These are phyloP conservation scores for Gopherus evgoodei DNA, from an alignment of 2,113 vertebrate genomes.

Conservation along the genomic window DNA sequence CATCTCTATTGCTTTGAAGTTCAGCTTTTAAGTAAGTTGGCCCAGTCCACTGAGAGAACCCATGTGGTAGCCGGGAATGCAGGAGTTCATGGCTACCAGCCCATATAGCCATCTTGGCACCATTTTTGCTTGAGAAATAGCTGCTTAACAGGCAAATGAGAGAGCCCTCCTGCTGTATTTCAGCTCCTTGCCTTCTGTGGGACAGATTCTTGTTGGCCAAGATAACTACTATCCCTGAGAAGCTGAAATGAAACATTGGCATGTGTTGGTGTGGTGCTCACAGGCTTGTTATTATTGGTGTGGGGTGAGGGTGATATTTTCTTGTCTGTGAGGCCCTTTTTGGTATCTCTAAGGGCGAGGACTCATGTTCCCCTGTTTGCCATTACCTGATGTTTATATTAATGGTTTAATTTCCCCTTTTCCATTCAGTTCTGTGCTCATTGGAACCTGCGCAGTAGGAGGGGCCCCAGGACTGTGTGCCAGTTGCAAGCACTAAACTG, in stretches of 20 bases:
- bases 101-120: not conserved
- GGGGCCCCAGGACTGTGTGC: not conserved
- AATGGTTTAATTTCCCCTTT: not conserved
- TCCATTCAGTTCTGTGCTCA: not conserved
- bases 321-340: not conserved
- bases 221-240: not conserved
- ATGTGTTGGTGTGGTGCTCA: not conserved
- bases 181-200: not conserved
- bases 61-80: not conserved
- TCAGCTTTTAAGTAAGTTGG: not conserved
- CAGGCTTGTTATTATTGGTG: not conserved
- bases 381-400: not conserved
- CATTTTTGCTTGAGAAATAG: not conserved
- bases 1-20: not conserved
- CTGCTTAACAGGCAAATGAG: not conserved
- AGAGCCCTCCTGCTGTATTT: not conserved
- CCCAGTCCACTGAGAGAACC: not conserved
- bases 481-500: rapidly evolving
- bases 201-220: not conserved
- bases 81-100: not conserved
- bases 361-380: not conserved
- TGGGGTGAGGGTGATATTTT: not conserved
- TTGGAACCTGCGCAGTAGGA: not conserved
- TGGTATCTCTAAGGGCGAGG: not conserved
- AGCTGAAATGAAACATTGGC: conserved; percentile 1